Evolutionary conservation across 2,888 invertebrate genomes (phyloP).

Genomic region (Reticulitermes lucifugus): DNA sequence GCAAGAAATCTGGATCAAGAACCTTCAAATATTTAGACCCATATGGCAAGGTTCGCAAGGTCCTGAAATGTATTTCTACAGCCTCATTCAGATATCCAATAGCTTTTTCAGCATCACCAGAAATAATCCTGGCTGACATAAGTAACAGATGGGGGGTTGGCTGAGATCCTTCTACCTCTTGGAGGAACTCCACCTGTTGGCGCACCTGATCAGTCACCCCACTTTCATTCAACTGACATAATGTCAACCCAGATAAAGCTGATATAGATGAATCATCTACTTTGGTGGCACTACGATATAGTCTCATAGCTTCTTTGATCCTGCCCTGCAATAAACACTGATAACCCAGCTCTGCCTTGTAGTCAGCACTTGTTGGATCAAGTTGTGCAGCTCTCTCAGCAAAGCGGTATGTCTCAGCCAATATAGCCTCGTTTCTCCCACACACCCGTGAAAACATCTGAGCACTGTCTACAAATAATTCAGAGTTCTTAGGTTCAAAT

Average conservation of each 20-base stretch:
- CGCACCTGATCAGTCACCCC: slow-evolving; percentile 79
- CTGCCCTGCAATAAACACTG: slow-evolving; percentile 81
- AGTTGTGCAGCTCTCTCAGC: slow-evolving; percentile 84
- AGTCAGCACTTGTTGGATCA: slow-evolving; percentile 75
- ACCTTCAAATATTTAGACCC: slow-evolving; percentile 79
- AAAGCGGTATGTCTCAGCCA: slow-evolving; percentile 80
- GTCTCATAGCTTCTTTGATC: slow-evolving; percentile 81
- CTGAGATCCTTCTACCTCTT: slow-evolving; percentile 72
- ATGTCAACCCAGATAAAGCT: slow-evolving; percentile 84
- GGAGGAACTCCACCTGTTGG: slow-evolving; percentile 71
- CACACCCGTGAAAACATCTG: slow-evolving; percentile 75
- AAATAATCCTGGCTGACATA: slow-evolving; percentile 75
- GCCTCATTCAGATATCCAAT: slow-evolving; percentile 73
- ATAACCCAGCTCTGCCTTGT: slow-evolving; percentile 85
- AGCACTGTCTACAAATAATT: slow-evolving; percentile 77
- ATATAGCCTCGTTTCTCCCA: slow-evolving; percentile 72
- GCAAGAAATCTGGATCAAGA: slow-evolving; percentile 88
- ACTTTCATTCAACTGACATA: slow-evolving; percentile 83
- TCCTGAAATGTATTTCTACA: slow-evolving; percentile 67
- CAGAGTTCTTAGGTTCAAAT: slow-evolving; percentile 81
- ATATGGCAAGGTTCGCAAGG: slow-evolving; percentile 71
- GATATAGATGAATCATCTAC: slow-evolving; percentile 85
- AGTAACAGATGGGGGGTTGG: slow-evolving; percentile 76
- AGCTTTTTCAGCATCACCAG: slow-evolving; percentile 68
- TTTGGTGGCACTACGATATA: slow-evolving; percentile 85